Evolutionary conservation across 1,140 invertebrate genomes (phyloP), one percentile per base, ranked within the genome.

Genomic region (Diabrotica undecimpunctata): DNA sequence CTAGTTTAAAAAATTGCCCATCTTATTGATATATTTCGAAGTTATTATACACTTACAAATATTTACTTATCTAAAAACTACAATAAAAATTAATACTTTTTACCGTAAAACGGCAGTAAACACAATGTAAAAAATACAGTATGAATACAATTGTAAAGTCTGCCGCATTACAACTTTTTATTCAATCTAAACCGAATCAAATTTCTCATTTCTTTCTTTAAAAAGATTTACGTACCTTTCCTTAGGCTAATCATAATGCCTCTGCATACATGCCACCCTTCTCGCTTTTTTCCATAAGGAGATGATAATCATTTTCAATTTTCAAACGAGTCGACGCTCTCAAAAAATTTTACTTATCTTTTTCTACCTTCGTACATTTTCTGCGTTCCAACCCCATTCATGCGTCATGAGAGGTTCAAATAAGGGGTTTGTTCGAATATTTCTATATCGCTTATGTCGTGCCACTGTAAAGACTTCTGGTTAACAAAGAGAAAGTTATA

Each of bases 221-320:
- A 46, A 8, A n/a, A 46, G n/a, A n/a, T 46, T 46, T 46, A 46
- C n/a, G n/a, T 46, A 10, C 41, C 41, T 46, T 46, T 25, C 25
- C 25, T 8, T 46, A 46, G 41, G 41, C 25, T 25, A 46, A 46
- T 46, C 41, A 46, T 46, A 46, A 46, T 46, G 41, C n/a, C n/a
- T 46, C 41, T 46, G 41, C 41, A 46, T 46, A 46, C 5, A 46
- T n/a, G 41, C 4, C 41, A 46, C 41, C 41, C 41, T 46, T n/a
- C 41, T 46, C n/a, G 41, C n/a, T 10, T 46, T 46, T n/a, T 46
- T 46, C 41, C 41, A 46, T 46, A 46, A 46, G 41, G 5, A 46
- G 41, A 46, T 46, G 41, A n/a, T 46, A 46, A 46, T 46, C 41
- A 46, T 46, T 46, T 46, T 46, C 41, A 46, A 46, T 46, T 46